Evolutionary conservation across 1,140 invertebrate genomes (phyloP).

Genomic region (Maconellicoccus hirsutus): DNA sequence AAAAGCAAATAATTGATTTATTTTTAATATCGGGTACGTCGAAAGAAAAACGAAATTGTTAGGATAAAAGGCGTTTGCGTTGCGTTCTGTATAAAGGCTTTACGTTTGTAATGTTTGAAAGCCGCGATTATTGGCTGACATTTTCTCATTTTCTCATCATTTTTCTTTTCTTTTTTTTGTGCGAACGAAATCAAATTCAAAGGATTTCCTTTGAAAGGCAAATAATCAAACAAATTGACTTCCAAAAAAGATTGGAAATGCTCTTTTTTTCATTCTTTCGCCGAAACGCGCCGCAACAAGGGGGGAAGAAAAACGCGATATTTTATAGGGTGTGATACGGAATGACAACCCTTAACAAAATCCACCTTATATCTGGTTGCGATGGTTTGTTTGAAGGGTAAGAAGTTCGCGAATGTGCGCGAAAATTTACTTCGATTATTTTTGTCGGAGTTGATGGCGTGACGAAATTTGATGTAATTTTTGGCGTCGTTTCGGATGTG

Average conservation of each 20-base stretch:
- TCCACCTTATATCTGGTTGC: not conserved
- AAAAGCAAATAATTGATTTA: slow-evolving; percentile 15
- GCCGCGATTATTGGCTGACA: slow-evolving; percentile 16
- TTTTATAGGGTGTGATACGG: slow-evolving; percentile 8
- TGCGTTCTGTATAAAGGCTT: slow-evolving; percentile 11
- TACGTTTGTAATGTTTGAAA: slow-evolving; percentile 22
- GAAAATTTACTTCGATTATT: not conserved
- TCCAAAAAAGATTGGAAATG: slow-evolving; percentile 17
- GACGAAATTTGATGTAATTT: too few species aligned
- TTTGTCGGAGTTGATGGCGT: too few species aligned
- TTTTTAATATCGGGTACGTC: slow-evolving; percentile 6
- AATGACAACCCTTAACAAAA: slow-evolving; percentile 11
- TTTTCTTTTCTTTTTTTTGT: slow-evolving; percentile 4
- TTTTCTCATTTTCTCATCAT: slow-evolving; percentile 20
- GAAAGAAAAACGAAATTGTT: slow-evolving; percentile 15
- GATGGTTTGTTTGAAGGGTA: not conserved
- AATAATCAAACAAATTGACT: slow-evolving; percentile 22
- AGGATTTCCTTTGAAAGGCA: slow-evolving; percentile 20
- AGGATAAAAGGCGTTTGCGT: not conserved
- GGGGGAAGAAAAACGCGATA: not conserved
- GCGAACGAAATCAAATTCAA: slow-evolving; percentile 15
- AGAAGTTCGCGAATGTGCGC: not conserved
- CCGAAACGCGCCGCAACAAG: not conserved
- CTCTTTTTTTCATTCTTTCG: not conserved
- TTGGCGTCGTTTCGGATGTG: too few species aligned